Base-by-base conservation (phyloP, 2,797 vertebrate genomes). In the Cuculus canorus region DNA sequence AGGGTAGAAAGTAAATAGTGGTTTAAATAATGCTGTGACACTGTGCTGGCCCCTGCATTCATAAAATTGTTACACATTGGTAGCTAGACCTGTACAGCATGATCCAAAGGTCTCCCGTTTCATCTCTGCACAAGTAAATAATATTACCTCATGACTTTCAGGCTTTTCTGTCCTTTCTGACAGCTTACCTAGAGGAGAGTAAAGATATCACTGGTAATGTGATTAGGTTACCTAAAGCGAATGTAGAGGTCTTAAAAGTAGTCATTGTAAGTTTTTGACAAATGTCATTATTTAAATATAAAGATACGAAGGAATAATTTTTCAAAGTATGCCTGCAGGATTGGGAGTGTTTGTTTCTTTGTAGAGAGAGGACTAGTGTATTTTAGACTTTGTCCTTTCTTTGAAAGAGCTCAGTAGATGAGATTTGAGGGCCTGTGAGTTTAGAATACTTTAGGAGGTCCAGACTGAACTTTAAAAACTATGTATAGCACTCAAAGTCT, bases 281-380 rank as follows among this genome's bases (percentile, higher is more conserved):
- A 87, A 93, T 61, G 64, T 79, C 57, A 75, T 88, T 93, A 91
- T 93, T 94, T 88, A 85, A 96, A 92, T 80, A 66, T 60, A 86
- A 90, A 94, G 28, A 10, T 63, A 92, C 0, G 0, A 77, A 93
- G 45, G 91, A 91, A 57, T 86, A 66, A 0, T 24, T 78, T 86
- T 95, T 96, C 78, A 96, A 95, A 96, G 86, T 50, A 30, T 88
- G 88, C 94, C 92, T 91, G 77, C 53, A 89, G 93, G 80, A 77
- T 21, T 85, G 43, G 41, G 53, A 77, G 59, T 81, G 82, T 69
- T 64, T 92, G 27, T 81, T 76, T 59, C 90, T 93, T 93, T 91
- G 82, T 90, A 88, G 59, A 54, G 41, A 77, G 86, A 82, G 19
- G 24, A 93, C 19, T 19, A 83, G 43, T 84, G 78, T 65, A 25